phyloP scores from a whole-genome alignment of 2,113 vertebrate genomes.

The Dascyllus trimaculatus region DNA sequence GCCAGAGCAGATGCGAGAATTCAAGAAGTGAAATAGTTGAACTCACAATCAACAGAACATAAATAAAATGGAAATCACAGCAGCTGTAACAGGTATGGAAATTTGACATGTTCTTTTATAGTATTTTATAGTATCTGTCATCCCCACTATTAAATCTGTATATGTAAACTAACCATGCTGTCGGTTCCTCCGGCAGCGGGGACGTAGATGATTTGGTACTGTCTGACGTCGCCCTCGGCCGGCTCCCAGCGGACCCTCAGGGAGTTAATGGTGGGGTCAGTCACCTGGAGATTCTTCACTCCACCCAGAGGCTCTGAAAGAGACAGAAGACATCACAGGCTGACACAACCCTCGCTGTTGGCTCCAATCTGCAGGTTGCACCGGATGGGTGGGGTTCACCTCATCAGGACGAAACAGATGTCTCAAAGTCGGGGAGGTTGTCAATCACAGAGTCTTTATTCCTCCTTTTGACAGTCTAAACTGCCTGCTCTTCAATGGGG shows the following conservation, averaged over 20 bases:
- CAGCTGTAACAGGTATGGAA: no score
- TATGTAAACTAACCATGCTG: no score
- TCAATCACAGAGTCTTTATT: slow-evolving; percentile 17
- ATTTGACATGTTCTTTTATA: no score
- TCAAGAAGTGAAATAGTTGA: no score
- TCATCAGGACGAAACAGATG: slow-evolving; percentile 47
- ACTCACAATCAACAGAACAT: no score
- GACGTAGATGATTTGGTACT: slow-evolving; percentile 93
- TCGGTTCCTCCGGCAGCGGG: slow-evolving; percentile 84
- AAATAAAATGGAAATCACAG: no score
- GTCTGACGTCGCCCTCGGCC: slow-evolving; percentile 93
- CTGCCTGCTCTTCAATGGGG: neutral
- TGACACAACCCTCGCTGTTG: no score
- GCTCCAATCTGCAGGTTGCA: slow-evolving; percentile 21
- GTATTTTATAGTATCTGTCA: no score
- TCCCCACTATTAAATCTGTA: no score
- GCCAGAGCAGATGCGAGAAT: no score
- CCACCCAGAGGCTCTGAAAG: slow-evolving; percentile 90
- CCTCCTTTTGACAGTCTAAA: slow-evolving; percentile 8
- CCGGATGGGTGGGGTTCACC: slow-evolving; percentile 38
- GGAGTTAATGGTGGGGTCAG: slow-evolving; percentile 94
- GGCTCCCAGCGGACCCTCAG: slow-evolving; percentile 94
- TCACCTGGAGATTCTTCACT: slow-evolving; percentile 91
- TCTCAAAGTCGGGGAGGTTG: slow-evolving; percentile 12
- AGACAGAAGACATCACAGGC: neutral